These are phyloP conservation scores for Archips xylosteana DNA, from an alignment of 2,888 invertebrate genomes.

Conservation along the genomic window DNA sequence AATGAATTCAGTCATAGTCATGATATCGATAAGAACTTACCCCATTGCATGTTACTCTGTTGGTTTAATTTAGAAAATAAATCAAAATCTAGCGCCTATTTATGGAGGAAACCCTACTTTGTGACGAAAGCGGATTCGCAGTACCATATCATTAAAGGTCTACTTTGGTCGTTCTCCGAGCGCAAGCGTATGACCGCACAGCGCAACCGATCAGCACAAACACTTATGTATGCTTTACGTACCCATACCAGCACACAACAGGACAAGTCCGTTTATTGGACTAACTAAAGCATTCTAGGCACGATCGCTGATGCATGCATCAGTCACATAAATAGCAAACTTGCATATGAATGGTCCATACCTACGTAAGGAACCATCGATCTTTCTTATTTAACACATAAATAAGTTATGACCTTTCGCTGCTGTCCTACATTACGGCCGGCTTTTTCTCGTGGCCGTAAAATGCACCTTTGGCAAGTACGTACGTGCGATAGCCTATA, in stretches of 20 bases:
- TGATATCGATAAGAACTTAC: background rate
- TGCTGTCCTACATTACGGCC: slow-evolving; percentile 36
- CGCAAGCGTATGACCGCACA: slow-evolving; percentile 64
- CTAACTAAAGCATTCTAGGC: slow-evolving; percentile 39
- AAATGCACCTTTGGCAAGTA: slow-evolving; percentile 26
- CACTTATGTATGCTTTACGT: slow-evolving; percentile 36
- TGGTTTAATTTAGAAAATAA: background rate
- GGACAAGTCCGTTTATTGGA: slow-evolving; percentile 26
- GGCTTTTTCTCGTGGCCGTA: slow-evolving; percentile 31
- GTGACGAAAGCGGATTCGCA: slow-evolving; percentile 25
- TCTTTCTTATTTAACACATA: slow-evolving; percentile 36
- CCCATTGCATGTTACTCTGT: background rate
- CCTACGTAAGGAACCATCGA: slow-evolving; percentile 26
- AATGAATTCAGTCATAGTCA: background rate
- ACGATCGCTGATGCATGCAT: slow-evolving; percentile 23
- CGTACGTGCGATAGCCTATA: slow-evolving; percentile 19
- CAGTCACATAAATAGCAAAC: slow-evolving; percentile 38
- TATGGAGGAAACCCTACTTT: slow-evolving; percentile 10
- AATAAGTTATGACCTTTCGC: slow-evolving; percentile 39
- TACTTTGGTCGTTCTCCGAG: slow-evolving; percentile 47
- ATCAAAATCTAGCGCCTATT: background rate
- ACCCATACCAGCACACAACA: slow-evolving; percentile 34
- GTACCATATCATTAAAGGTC: slow-evolving; percentile 31
- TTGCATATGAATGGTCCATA: slow-evolving; percentile 39
- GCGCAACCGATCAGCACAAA: slow-evolving; percentile 61